These are phyloP conservation scores for Cryptoleucopteryx plumbea DNA, from an alignment of 2,113 vertebrate genomes.

Conservation along the genomic window DNA sequence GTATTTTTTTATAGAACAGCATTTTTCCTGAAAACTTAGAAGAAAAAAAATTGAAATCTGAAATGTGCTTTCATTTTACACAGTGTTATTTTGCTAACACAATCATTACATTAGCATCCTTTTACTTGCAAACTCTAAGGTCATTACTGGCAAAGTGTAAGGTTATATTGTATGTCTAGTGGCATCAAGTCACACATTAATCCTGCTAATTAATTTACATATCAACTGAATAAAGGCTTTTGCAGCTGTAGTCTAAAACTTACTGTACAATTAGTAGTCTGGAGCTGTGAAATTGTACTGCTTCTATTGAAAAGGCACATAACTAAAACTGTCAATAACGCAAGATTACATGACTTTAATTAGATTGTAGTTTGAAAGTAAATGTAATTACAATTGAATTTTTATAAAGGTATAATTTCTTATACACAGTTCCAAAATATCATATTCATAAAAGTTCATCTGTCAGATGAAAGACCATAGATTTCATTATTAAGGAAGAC, in stretches of 20 bases:
- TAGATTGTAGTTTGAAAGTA: constrained; percentile 32
- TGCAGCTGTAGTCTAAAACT: not conserved
- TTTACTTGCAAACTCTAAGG: not conserved
- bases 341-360: constrained; percentile 35
- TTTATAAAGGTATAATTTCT: constrained; percentile 21
- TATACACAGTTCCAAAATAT: not conserved
- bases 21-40: not conserved
- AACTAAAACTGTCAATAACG: constrained; percentile 16
- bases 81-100: not conserved
- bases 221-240: not conserved
- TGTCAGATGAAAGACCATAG: not conserved
- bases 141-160: not conserved
- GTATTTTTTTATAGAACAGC: not conserved
- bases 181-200: constrained; percentile 11
- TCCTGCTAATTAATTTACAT: constrained; percentile 47
- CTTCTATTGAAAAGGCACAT: constrained; percentile 16
- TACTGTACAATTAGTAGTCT: constrained; percentile 8
- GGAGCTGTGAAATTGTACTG: constrained; percentile 17
- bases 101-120: not conserved
- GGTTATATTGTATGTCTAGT: not conserved
- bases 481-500: not conserved
- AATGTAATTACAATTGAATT: constrained; percentile 28
- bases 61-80: not conserved
- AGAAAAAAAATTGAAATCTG: not conserved
- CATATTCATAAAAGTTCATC: not conserved